A percentile compares a stretch with the other conserved stretches of the same genome.
phyloP scores from a whole-genome alignment of 64 coral and sea anemone species.

The Acropora yongei region DNA sequence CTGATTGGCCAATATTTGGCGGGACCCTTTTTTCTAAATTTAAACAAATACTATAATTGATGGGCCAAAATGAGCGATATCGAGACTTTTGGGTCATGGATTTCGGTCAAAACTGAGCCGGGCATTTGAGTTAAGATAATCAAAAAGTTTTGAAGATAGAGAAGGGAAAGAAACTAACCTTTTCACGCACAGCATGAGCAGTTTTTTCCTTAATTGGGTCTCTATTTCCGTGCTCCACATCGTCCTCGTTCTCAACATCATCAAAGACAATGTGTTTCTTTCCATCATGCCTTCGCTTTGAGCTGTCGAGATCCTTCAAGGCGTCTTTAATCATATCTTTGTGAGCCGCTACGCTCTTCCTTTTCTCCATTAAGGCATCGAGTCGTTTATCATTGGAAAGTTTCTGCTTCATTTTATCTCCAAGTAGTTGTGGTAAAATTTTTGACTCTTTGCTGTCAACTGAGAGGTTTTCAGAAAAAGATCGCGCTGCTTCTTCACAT shows the following conservation, averaged over 20 bases:
- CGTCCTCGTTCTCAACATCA: not conserved
- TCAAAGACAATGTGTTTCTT: slow-evolving; percentile 77
- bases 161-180: not conserved
- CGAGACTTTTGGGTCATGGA: too few relatives aligned
- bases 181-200: slow-evolving; percentile 13
- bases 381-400: slow-evolving; percentile 82
- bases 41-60: too few relatives aligned
- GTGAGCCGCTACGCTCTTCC: slow-evolving; percentile 31
- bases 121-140: not conserved
- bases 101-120: not conserved
- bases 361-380: slow-evolving; percentile 53
- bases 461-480: not conserved
- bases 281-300: not conserved
- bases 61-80: too few relatives aligned
- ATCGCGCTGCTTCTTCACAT: not conserved
- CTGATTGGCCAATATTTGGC: too few relatives aligned
- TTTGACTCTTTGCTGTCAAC: not conserved
- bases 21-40: too few relatives aligned
- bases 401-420: not conserved
- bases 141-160: not conserved
- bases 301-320: slow-evolving; percentile 59
- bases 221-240: not conserved
- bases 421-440: not conserved
- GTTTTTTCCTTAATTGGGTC: not conserved
- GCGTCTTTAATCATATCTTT: slow-evolving; percentile 67